Percentiles rank a stretch among this genome's conserved stretches.
phyloP scores from a whole-genome alignment of 2,888 invertebrate genomes.

The Drosophila putrida region DNA sequence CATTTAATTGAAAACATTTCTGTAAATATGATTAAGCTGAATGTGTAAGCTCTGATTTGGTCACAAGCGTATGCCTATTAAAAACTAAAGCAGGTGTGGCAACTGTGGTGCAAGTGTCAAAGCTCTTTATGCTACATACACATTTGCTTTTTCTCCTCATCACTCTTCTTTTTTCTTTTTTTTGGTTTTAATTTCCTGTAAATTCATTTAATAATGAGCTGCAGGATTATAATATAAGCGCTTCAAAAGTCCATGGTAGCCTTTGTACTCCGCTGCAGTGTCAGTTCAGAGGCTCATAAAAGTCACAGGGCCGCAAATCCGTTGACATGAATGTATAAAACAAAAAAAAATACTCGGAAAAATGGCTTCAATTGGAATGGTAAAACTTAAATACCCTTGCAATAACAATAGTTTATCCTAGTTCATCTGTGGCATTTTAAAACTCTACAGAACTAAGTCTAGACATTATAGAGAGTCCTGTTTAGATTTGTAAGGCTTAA shows the following conservation, averaged over 20 bases:
- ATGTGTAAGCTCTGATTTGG: slow-evolving; percentile 47
- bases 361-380: neutral
- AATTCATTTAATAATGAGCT: slow-evolving; percentile 70
- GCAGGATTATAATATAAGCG: slow-evolving; percentile 59
- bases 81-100: slow-evolving; percentile 30
- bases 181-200: slow-evolving; percentile 53
- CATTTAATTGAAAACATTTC: slow-evolving; percentile 57
- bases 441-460: too few relatives aligned
- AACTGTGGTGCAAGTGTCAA: slow-evolving; percentile 36
- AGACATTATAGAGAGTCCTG: too few relatives aligned
- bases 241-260: slow-evolving; percentile 34
- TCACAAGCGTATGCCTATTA: slow-evolving; percentile 32
- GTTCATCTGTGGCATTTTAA: neutral
- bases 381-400: slow-evolving; percentile 2
- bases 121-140: slow-evolving; percentile 33
- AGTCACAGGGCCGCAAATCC: slow-evolving; percentile 57
- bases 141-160: neutral
- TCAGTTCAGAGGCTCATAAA: slow-evolving; percentile 49
- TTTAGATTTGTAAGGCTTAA: too few relatives aligned
- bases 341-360: slow-evolving; percentile 1
- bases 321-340: slow-evolving; percentile 35
- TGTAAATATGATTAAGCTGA: slow-evolving; percentile 61
- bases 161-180: slow-evolving; percentile 17
- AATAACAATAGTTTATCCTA: neutral
- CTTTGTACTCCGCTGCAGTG: slow-evolving; percentile 13